phyloP scores from a whole-genome alignment of 2,888 invertebrate species.

The Chironomus tentans region DNA sequence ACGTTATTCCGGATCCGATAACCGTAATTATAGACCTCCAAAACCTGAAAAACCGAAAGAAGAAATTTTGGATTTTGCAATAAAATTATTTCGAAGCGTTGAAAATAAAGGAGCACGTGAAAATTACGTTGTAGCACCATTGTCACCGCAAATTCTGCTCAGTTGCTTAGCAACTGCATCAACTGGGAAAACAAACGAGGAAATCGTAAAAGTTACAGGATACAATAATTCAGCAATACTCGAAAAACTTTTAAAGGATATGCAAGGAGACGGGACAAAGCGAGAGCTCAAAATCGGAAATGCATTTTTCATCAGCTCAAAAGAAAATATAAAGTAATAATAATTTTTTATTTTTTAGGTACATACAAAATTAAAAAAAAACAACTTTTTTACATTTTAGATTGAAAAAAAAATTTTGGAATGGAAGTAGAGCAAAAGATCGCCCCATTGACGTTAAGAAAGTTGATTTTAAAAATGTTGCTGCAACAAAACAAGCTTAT shows the following conservation, averaged over 20 bases:
- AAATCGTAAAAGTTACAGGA: slow-evolving; percentile 28
- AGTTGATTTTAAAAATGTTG: slow-evolving; percentile 44
- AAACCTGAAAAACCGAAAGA: neutral
- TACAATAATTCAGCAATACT: neutral
- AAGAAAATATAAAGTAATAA: too few relatives aligned
- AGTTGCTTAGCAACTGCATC: slow-evolving; percentile 29
- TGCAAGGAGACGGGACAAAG: neutral
- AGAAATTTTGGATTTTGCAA: neutral
- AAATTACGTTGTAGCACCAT: slow-evolving; percentile 31
- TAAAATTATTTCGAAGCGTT: neutral
- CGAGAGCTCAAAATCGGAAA: slow-evolving; percentile 30
- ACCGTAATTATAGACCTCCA: neutral
- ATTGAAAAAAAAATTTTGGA: too few relatives aligned
- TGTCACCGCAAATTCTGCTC: slow-evolving; percentile 30
- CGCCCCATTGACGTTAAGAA: slow-evolving; percentile 37
- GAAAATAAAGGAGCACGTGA: neutral
- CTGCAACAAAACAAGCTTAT: slow-evolving; percentile 42
- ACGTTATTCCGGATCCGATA: neutral
- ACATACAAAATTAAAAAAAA: too few relatives aligned
- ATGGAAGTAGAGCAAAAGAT: too few relatives aligned
- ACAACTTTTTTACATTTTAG: too few relatives aligned
- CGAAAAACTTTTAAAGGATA: neutral
- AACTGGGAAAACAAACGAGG: slow-evolving; percentile 29
- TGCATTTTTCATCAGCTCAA: slow-evolving; percentile 29
- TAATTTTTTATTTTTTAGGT: too few relatives aligned